These are phyloP conservation scores for Palloptera scutellata DNA, from an alignment of 2,888 invertebrate genomes.

Conservation along the genomic window DNA sequence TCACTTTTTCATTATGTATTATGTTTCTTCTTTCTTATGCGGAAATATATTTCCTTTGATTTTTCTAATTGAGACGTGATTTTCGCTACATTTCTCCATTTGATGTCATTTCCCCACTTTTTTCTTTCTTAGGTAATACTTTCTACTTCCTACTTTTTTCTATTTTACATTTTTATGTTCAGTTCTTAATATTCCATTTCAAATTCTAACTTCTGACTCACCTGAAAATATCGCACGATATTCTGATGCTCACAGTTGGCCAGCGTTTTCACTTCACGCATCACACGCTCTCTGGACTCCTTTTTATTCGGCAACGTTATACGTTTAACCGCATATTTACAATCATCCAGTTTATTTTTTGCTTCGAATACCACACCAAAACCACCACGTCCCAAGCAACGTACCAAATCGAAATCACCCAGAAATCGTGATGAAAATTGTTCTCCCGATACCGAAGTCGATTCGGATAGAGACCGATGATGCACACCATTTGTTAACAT, in stretches of 20 bases:
- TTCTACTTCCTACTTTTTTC: background rate
- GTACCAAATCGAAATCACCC: conserved; percentile 83
- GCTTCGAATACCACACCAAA: conserved; percentile 98
- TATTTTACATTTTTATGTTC: background rate
- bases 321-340: conserved; percentile 93
- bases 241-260: conserved; percentile 94
- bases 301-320: conserved; percentile 86
- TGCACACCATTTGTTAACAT: background rate
- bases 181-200: no score
- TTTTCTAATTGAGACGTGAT: no score
- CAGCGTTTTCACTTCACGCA: conserved; percentile 93
- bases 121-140: background rate
- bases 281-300: conserved; percentile 83
- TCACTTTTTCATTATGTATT: no score
- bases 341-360: conserved; percentile 91
- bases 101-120: background rate
- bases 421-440: conserved; percentile 73
- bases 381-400: conserved; percentile 87
- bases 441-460: conserved; percentile 44
- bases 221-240: conserved; percentile 84
- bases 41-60: background rate
- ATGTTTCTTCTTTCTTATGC: background rate
- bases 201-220: conserved; percentile 42
- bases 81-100: conserved; percentile 54
- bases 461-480: conserved; percentile 40